A percentile compares a stretch with the other conserved stretches of the same genome.
phyloP scores from a whole-genome alignment of 1,140 invertebrate species.

The Drosophila littoralis region DNA sequence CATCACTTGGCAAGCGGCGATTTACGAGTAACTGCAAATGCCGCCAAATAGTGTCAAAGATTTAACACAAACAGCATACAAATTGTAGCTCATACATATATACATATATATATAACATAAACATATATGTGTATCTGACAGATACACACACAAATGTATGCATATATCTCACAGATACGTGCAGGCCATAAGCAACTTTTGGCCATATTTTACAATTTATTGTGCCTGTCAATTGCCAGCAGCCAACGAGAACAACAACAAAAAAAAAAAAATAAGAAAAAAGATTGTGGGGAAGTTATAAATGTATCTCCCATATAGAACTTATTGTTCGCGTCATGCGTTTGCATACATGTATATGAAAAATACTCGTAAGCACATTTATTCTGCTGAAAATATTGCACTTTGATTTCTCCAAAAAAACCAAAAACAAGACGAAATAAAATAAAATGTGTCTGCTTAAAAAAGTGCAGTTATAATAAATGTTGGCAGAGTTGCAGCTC shows the following conservation, averaged over 20 bases:
- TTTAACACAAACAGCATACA: background rate
- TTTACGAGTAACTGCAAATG: conserved; percentile 32
- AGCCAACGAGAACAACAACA: conserved; percentile 39
- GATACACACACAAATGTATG: conserved; percentile 9
- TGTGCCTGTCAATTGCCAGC: conserved; percentile 77
- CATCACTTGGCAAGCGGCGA: background rate
- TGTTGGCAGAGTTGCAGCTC: conserved; percentile 3
- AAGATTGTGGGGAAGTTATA: conserved; percentile 5
- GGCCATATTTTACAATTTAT: conserved; percentile 79
- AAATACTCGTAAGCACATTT: conserved; percentile 55
- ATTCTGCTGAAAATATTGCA: conserved; percentile 73
- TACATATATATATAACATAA: conserved; percentile 52
- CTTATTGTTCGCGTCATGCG: conserved; percentile 17
- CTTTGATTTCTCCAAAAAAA: conserved; percentile 48
- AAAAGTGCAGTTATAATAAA: conserved; percentile 29
- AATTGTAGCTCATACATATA: conserved; percentile 32
- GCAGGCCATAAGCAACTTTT: conserved; percentile 49
- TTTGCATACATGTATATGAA: conserved; percentile 10
- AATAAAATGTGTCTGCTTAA: conserved; percentile 32
- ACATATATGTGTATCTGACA: conserved; percentile 29
- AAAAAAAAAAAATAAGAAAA: background rate
- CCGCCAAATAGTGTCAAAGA: conserved; percentile 42
- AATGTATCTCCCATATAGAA: conserved; percentile 19
- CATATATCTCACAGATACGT: conserved; percentile 17
- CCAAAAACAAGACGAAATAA: background rate